Conservation (phyloP, 2,113 vertebrate genomes). For the Probosciger aterrimus region DNA sequence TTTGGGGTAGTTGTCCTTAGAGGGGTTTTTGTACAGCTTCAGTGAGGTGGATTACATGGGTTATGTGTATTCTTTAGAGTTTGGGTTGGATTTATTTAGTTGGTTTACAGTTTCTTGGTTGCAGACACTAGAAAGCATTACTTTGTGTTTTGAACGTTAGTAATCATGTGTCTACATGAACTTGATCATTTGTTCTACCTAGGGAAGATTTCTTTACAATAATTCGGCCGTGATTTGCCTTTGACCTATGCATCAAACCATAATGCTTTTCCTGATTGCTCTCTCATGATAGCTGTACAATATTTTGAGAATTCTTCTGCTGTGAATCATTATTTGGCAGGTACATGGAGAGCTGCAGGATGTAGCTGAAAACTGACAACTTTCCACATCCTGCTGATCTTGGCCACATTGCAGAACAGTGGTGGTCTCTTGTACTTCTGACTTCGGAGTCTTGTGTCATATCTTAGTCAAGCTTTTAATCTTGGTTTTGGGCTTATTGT, state of each 20-base stretch:
- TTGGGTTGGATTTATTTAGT: background rate
- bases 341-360: background rate
- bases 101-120: background rate
- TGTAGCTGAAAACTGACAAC: background rate
- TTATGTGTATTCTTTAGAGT: background rate
- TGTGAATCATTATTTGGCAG: slow-evolving; percentile 25
- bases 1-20: background rate
- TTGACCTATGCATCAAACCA: background rate
- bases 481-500: background rate
- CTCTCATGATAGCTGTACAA: background rate
- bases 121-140: background rate
- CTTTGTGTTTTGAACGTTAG: background rate
- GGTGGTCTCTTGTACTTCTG: background rate
- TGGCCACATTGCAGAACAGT: background rate
- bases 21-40: background rate
- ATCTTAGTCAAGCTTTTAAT: background rate
- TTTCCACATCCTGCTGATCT: slow-evolving; percentile 19
- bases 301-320: background rate
- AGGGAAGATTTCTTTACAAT: background rate
- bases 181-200: background rate
- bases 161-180: background rate
- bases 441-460: background rate
- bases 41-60: background rate
- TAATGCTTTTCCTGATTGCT: background rate
- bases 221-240: background rate